phyloP scores from a whole-genome alignment of 2,113 vertebrate genomes.

The Dasyprocta punctata region DNA sequence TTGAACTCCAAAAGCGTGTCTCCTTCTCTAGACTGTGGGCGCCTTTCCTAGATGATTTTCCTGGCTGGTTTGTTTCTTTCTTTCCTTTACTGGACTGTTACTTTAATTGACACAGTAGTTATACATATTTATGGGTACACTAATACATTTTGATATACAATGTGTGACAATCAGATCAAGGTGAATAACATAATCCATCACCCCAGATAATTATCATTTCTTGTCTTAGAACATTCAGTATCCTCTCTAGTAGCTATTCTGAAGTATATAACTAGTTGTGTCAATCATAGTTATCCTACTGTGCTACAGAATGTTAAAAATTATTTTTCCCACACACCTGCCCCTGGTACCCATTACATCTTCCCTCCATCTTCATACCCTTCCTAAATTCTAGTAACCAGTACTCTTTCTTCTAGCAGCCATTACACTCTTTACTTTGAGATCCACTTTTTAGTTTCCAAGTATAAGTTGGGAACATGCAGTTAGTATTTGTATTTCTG shows the following conservation, averaged over 20 bases:
- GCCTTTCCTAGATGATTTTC: neutral
- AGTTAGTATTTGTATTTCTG: neutral
- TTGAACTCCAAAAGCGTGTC: neutral
- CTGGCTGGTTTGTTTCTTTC: neutral
- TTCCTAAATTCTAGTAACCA: neutral
- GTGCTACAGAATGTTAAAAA: neutral
- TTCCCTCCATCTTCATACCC: neutral
- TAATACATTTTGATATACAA: neutral
- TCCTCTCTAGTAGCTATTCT: neutral
- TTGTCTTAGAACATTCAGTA: neutral
- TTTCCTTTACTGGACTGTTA: neutral
- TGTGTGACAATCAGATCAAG: neutral
- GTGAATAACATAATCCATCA: neutral
- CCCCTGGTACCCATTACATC: neutral
- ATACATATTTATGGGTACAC: neutral
- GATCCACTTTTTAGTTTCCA: neutral
- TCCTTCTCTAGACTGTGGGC: neutral
- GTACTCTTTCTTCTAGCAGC: neutral
- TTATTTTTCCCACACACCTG: neutral
- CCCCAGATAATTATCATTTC: neutral
- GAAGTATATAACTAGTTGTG: neutral
- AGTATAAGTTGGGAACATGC: neutral
- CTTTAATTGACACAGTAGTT: neutral
- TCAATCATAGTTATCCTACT: neutral
- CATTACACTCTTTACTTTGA: neutral